phyloP scores from a whole-genome alignment of 2,113 vertebrate genomes.

The Oxyruncus cristatus region DNA sequence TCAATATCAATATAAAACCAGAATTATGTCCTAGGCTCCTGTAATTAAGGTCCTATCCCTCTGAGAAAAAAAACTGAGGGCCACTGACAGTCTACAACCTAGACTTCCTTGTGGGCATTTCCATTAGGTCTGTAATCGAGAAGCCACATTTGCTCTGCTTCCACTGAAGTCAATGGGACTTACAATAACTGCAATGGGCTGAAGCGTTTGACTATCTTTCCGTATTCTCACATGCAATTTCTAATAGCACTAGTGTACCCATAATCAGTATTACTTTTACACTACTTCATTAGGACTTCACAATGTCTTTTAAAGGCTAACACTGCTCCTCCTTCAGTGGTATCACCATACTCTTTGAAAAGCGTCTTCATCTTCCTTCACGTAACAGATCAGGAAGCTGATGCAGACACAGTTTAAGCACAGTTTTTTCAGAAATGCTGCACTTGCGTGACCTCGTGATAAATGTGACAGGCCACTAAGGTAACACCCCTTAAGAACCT shows the following conservation, averaged over 20 bases:
- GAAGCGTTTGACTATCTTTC: background rate
- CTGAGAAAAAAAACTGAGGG: background rate
- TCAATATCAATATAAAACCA: background rate
- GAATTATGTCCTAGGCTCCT: background rate
- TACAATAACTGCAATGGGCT: background rate
- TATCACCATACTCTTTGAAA: background rate
- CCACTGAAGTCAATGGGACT: background rate
- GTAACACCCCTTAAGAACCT: background rate
- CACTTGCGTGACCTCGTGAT: background rate
- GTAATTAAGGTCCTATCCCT: background rate
- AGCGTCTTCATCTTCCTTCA: background rate
- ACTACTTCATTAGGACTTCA: background rate
- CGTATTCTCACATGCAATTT: background rate
- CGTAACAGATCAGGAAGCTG: background rate
- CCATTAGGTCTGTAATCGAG: background rate
- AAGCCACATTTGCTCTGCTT: background rate
- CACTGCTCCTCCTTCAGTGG: background rate
- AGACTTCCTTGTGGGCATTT: background rate
- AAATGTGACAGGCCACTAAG: background rate
- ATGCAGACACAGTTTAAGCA: background rate
- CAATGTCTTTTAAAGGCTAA: background rate
- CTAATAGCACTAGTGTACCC: background rate
- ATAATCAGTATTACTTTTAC: background rate
- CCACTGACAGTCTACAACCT: background rate
- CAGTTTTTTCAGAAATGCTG: background rate